Conservation (phyloP, 2,888 invertebrate genomes). For the Polymixis lichenea region DNA sequence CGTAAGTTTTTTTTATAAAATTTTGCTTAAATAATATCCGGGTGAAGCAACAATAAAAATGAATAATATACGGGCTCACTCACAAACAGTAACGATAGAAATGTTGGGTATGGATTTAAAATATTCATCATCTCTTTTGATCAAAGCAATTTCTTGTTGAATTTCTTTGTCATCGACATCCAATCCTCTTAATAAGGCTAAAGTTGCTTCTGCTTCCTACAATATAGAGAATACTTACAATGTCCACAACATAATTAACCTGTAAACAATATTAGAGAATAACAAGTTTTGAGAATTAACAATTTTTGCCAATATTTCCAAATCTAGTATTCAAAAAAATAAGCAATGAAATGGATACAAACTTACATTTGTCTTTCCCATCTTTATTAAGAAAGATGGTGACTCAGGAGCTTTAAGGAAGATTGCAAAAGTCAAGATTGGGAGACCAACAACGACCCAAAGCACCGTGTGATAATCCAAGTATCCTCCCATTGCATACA, state of each 20-base stretch:
- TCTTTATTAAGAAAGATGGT: slow-evolving; percentile 79
- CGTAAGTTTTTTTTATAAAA: neutral
- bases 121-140: slow-evolving; percentile 74
- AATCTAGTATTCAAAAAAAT: no score
- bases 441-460: slow-evolving; percentile 70
- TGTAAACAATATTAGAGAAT: slow-evolving; percentile 26
- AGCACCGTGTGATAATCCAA: slow-evolving; percentile 75
- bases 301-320: no score
- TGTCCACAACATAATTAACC: slow-evolving; percentile 11
- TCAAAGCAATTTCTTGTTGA: slow-evolving; percentile 72
- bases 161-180: slow-evolving; percentile 72
- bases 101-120: slow-evolving; percentile 76
- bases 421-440: slow-evolving; percentile 68
- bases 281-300: slow-evolving; percentile 18
- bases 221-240: slow-evolving; percentile 49
- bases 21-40: neutral
- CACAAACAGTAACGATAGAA: slow-evolving; percentile 76
- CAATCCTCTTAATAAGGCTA: slow-evolving; percentile 77
- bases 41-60: neutral
- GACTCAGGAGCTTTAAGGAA: slow-evolving; percentile 81
- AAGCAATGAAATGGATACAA: neutral
- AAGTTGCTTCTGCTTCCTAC: slow-evolving; percentile 74
- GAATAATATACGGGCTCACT: slow-evolving; percentile 53
- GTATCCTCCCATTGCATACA: slow-evolving; percentile 77
- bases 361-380: slow-evolving; percentile 76